Conservation (phyloP, 1,140 invertebrate species). For the Caenorhabditis remanei region DNA sequence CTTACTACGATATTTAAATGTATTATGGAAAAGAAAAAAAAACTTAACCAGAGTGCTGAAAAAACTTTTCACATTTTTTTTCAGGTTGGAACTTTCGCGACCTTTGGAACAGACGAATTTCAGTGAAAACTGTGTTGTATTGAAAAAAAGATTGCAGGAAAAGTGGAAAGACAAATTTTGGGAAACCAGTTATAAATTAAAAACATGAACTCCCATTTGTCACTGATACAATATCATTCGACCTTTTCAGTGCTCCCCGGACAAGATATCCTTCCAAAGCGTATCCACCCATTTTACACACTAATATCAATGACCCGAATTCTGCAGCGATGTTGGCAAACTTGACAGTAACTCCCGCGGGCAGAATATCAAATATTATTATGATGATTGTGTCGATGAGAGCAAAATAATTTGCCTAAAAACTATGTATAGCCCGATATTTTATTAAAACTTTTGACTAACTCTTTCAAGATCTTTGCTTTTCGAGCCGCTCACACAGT, state of each 20-base stretch:
- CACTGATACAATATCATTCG: background rate
- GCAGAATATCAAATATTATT: background rate
- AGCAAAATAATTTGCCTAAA: background rate
- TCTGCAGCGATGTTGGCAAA: background rate
- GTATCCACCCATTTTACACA: background rate
- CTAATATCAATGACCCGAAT: background rate
- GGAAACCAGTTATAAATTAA: too few relatives aligned
- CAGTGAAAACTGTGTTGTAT: too few relatives aligned
- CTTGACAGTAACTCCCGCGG: background rate
- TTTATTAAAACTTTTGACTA: too few relatives aligned
- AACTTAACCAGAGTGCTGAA: too few relatives aligned
- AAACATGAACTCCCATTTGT: too few relatives aligned
- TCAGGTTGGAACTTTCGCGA: too few relatives aligned
- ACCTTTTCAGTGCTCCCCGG: background rate
- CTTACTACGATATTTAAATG: too few relatives aligned
- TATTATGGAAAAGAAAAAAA: too few relatives aligned
- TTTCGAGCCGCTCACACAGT: background rate
- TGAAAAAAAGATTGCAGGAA: too few relatives aligned
- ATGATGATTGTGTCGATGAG: background rate
- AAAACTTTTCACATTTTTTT: too few relatives aligned
- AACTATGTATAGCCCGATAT: background rate
- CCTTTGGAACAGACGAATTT: too few relatives aligned
- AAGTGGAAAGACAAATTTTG: too few relatives aligned
- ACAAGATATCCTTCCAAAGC: background rate
- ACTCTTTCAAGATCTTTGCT: slow-evolving; percentile 3